Evolutionary conservation across 1,140 invertebrate species (phyloP).

Genomic region (Zophobas atratus): DNA sequence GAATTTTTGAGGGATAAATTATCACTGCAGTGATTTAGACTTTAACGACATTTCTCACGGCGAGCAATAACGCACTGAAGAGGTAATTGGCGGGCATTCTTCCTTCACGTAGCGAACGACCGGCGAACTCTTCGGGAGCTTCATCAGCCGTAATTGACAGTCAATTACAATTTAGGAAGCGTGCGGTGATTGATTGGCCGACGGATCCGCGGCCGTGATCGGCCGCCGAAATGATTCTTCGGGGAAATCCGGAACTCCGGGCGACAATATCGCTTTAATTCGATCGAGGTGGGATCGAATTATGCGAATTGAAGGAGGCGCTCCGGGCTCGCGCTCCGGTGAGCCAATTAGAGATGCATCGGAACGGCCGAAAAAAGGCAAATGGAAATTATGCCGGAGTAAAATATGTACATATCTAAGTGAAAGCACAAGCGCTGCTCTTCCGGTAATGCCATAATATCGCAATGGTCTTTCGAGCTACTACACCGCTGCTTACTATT

Average conservation of each 20-base stretch:
- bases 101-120: constrained; percentile 4
- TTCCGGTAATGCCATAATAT: too few species aligned
- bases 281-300: constrained; percentile 9
- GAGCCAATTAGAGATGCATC: constrained; percentile 20
- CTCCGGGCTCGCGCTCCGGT: background rate
- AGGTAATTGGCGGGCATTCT: constrained; percentile 54
- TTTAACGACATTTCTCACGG: constrained; percentile 14
- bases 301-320: background rate
- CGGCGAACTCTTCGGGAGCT: constrained; percentile 45
- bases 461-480: too few species aligned
- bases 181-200: constrained; percentile 54
- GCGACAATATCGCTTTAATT: constrained; percentile 12
- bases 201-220: constrained; percentile 53
- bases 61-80: constrained; percentile 12
- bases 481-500: too few species aligned
- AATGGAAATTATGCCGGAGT: constrained; percentile 7
- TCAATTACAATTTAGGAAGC: constrained; percentile 59
- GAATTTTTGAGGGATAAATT: background rate
- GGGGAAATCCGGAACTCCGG: constrained; percentile 11
- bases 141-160: constrained; percentile 58
- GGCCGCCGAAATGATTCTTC: constrained; percentile 41
- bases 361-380: constrained; percentile 17
- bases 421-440: background rate
- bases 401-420: constrained; percentile 33
- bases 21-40: background rate